These are phyloP conservation scores for Pholis gunnellus DNA, from an alignment of 2,113 vertebrate genomes.

Conservation along the genomic window DNA sequence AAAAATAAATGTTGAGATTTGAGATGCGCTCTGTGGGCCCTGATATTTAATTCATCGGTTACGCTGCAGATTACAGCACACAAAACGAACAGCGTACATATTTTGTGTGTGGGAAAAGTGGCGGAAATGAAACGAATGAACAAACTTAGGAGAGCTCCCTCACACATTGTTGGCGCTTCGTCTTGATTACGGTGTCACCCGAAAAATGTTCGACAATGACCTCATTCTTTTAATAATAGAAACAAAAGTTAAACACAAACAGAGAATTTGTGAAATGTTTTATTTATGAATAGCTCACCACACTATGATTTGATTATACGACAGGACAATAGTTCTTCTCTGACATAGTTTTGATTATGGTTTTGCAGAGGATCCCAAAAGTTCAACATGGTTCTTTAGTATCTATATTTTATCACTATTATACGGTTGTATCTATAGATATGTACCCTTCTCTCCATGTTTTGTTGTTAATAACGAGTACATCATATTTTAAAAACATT, in stretches of 20 bases:
- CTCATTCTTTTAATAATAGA: not conserved
- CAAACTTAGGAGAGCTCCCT: not conserved
- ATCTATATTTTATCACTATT: not conserved
- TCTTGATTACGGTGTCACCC: not conserved
- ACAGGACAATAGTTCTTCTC: not conserved
- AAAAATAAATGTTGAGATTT: not conserved
- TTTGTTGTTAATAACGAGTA: not conserved
- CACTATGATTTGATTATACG: not conserved
- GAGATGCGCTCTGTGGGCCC: not conserved
- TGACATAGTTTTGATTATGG: not conserved
- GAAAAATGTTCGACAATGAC: not conserved
- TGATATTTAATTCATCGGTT: not conserved
- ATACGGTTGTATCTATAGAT: not conserved
- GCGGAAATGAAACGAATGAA: not conserved
- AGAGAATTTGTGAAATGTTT: not conserved
- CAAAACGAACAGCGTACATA: not conserved
- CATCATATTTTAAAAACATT: not conserved
- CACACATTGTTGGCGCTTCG: not conserved
- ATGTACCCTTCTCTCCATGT: not conserved
- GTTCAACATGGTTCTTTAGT: not conserved
- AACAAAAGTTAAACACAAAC: not conserved
- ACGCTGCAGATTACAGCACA: not conserved
- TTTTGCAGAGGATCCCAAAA: not conserved
- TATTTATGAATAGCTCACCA: not conserved
- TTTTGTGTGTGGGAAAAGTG: not conserved